Base-by-base conservation (phyloP, 1,140 invertebrate species). In the Pseudomyrmex pallidus region DNA sequence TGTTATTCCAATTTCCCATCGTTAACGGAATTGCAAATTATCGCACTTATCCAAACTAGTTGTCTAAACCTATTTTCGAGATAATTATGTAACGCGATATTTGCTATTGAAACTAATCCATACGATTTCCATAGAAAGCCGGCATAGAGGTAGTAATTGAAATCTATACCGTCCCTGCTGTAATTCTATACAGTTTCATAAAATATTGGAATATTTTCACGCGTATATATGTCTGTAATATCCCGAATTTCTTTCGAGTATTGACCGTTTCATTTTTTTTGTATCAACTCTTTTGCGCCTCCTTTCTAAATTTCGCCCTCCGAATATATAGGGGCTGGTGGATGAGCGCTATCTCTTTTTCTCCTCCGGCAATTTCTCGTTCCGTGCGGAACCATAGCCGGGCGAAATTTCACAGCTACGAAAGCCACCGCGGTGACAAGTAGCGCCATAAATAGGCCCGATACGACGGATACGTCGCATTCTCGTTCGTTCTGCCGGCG, bases 371-470 rank as follows among this genome's bases (percentile, higher is more conserved):
- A 59, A 80, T 54, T 78, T 87, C 72, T 80, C 82, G 84, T 87
- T 85, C 64, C 63, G 54, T 73, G 59, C 61, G 54, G 46, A 67
- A 87, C 87, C 83, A 90, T 85, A 88, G 90, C 87, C 85, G 78
- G 35, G 86, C 78, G 85, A 91, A 91, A 91, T 88, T 86, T 87
- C 85, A 63, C 82, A 85, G 84, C 82, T 59, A 86, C 59, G 83
- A 85, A 88, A 78, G 72, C 87, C 78, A 70, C 61, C 48, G 46
- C 88, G 87, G 88, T 91, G 90, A 91, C 90, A 91, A 91, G 89
- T 92, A 91, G 88, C 87, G 82, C 89, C 91, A 90, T 92, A 93
- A 92, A 93, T 91, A 91, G 88, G 82, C 87, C 85, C 86, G 87
- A 91, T 87, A 88, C 86, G 90, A 89, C 90, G 87, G 77, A 89